phyloP scores from a whole-genome alignment of 2,888 invertebrate species.

The Pammene fasciana region DNA sequence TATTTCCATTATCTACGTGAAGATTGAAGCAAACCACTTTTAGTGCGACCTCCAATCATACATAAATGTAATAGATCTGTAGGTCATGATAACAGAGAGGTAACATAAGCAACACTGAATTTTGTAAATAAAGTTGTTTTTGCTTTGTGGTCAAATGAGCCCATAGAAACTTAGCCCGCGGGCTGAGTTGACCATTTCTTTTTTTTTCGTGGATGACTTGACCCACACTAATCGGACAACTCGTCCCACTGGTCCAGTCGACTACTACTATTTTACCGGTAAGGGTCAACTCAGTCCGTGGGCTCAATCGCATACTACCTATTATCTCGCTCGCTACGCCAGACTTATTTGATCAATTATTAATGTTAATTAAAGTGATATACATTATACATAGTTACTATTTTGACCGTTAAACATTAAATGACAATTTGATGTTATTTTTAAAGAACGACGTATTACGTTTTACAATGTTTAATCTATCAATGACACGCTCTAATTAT shows the following conservation, averaged over 20 bases:
- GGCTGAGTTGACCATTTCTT: too few relatives aligned
- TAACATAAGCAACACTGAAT: neutral
- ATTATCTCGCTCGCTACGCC: neutral
- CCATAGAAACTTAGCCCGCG: too few relatives aligned
- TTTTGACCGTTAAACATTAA: conserved; percentile 7
- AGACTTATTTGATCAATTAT: conserved; percentile 14
- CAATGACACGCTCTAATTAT: neutral
- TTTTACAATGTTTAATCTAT: neutral
- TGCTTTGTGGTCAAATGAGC: too few relatives aligned
- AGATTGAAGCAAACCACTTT: neutral
- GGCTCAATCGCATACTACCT: too few relatives aligned
- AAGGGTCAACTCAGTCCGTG: too few relatives aligned
- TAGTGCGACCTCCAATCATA: neutral
- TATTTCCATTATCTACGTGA: neutral
- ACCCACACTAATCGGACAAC: too few relatives aligned
- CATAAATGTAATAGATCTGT: neutral
- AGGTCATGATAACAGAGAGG: neutral
- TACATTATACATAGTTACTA: conserved; percentile 15
- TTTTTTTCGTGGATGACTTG: too few relatives aligned
- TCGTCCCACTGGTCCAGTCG: too few relatives aligned
- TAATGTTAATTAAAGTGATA: too few relatives aligned
- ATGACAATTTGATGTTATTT: neutral
- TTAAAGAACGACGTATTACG: neutral
- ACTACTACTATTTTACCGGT: too few relatives aligned
- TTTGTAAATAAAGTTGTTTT: neutral